phyloP scores from a whole-genome alignment of 53 echinoderm and acorn worm genomes.

The Luidia sarsii region DNA sequence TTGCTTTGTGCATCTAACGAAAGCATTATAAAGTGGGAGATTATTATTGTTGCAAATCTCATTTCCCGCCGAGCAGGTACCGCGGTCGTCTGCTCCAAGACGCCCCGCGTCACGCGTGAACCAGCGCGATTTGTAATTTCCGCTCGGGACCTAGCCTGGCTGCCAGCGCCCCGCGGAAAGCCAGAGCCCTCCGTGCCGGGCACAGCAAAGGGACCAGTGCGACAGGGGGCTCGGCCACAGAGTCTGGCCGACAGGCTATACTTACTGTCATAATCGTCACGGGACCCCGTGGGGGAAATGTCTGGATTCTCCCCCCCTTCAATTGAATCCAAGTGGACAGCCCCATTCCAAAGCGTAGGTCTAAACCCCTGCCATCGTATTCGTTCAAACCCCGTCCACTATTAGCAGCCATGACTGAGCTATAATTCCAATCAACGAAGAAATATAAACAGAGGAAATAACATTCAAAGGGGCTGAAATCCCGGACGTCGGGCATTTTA shows the following conservation, averaged over 20 bases:
- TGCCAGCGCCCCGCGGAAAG: neutral
- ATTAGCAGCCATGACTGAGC: no score
- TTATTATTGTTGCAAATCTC: neutral
- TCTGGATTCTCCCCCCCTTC: no score
- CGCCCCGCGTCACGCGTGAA: slow-evolving; percentile 32
- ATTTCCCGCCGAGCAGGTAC: neutral
- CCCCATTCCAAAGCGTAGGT: neutral
- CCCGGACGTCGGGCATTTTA: no score
- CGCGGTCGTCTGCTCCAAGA: slow-evolving; percentile 6
- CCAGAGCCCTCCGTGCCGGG: neutral
- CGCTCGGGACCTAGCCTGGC: slow-evolving; percentile 3
- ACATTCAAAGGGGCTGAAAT: no score
- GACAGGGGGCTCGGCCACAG: neutral
- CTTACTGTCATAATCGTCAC: no score
- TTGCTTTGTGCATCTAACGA: no score
- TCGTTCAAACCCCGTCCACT: no score
- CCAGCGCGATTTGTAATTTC: slow-evolving; percentile 40
- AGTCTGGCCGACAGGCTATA: slow-evolving; percentile 8
- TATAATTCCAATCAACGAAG: no score
- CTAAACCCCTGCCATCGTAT: no score
- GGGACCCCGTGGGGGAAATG: neutral
- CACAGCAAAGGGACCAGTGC: neutral
- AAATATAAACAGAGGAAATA: no score
- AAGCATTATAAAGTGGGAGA: no score
- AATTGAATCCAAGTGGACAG: neutral